Evolutionary conservation across 2,113 vertebrate genomes (phyloP).

Genomic region (Strigops habroptila): DNA sequence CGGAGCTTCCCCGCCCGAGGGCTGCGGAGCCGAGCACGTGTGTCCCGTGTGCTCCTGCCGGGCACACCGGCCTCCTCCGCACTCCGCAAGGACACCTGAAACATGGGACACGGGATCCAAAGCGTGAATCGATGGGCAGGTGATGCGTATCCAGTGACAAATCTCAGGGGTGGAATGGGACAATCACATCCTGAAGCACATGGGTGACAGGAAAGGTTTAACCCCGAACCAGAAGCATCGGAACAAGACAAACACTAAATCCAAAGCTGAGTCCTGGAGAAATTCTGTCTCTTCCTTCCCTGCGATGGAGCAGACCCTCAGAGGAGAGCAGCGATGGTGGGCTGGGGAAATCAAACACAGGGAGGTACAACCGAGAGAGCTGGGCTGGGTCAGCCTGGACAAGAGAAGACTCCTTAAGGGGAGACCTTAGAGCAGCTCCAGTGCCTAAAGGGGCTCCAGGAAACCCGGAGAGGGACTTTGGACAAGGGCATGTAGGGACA

Average conservation of each 20-base stretch:
- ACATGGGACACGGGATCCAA: too few relatives aligned
- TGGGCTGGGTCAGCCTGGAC: not conserved
- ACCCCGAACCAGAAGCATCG: not conserved
- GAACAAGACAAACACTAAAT: not conserved
- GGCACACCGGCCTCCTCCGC: not conserved
- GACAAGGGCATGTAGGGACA: not conserved
- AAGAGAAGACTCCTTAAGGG: not conserved
- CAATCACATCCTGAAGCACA: not conserved
- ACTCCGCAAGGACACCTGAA: too few relatives aligned
- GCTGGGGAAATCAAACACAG: too few relatives aligned
- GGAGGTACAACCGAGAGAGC: not conserved
- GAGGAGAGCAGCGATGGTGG: not conserved
- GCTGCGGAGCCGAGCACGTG: not conserved
- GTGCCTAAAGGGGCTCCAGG: not conserved
- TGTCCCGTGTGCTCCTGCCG: too few relatives aligned
- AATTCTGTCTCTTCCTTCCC: not conserved
- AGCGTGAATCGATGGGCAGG: not conserved
- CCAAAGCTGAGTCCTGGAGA: not conserved
- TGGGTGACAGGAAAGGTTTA: not conserved
- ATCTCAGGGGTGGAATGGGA: not conserved
- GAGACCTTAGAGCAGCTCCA: too few relatives aligned
- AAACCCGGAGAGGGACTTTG: not conserved
- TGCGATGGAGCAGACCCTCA: not conserved
- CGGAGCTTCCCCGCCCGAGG: too few relatives aligned
- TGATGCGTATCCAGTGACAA: too few relatives aligned